These are phyloP conservation scores for Trialeurodes vaporariorum DNA, from an alignment of 1,140 invertebrate species.

Conservation along the genomic window DNA sequence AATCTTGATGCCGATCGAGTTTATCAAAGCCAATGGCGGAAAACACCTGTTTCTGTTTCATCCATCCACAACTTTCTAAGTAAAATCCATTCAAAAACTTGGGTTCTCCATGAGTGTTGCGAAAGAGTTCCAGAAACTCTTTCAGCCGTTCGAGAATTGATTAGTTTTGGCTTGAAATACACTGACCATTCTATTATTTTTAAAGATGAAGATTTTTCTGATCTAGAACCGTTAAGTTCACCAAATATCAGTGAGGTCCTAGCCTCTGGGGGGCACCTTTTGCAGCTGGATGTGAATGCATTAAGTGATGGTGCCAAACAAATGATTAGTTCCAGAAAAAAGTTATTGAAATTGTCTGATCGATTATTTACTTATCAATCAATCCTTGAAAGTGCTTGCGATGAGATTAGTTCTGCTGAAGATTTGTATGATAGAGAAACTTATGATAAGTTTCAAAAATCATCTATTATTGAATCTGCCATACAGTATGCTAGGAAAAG, in stretches of 20 bases:
- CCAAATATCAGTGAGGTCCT: not conserved
- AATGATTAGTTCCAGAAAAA: slow-evolving; percentile 43
- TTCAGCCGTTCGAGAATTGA: slow-evolving; percentile 53
- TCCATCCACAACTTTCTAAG: slow-evolving; percentile 61
- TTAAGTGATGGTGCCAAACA: slow-evolving; percentile 45
- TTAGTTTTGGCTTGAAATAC: slow-evolving; percentile 58
- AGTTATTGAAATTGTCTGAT: slow-evolving; percentile 48
- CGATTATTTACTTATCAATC: slow-evolving; percentile 54
- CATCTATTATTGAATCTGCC: slow-evolving; percentile 43
- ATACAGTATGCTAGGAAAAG: slow-evolving; percentile 50
- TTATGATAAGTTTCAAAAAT: slow-evolving; percentile 46
- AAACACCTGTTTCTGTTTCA: slow-evolving; percentile 53
- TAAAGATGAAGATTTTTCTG: slow-evolving; percentile 12
- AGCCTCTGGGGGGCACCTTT: not conserved
- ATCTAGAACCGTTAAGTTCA: not conserved
- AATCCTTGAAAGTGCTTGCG: slow-evolving; percentile 11
- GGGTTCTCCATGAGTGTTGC: slow-evolving; percentile 71
- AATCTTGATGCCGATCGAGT: slow-evolving; percentile 66
- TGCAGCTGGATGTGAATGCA: slow-evolving; percentile 23
- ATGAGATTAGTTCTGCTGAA: slow-evolving; percentile 13
- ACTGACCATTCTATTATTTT: slow-evolving; percentile 48
- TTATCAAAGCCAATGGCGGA: slow-evolving; percentile 71
- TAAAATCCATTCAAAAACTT: slow-evolving; percentile 47
- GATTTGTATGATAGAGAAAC: slow-evolving; percentile 39
- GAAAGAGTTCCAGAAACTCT: slow-evolving; percentile 60